Evolutionary conservation across 2,797 vertebrate species (phyloP).

Genomic region (Channa striata): DNA sequence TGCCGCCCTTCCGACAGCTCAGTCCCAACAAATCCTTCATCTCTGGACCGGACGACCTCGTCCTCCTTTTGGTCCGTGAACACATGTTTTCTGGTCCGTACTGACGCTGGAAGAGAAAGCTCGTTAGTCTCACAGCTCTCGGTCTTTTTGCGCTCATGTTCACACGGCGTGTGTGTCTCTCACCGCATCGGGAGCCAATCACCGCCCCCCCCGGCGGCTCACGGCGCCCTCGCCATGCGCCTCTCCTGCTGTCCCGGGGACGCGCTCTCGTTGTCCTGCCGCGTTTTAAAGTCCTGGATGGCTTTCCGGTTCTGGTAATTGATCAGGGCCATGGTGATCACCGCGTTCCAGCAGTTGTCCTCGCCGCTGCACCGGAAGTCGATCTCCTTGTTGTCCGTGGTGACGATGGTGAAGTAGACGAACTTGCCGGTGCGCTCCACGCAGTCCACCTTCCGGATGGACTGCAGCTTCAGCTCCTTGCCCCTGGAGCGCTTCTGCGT

Average conservation of each 20-base stretch:
- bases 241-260: constrained; percentile 85
- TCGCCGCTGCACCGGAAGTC: constrained; percentile 94
- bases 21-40: constrained; percentile 79
- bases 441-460: constrained; percentile 96
- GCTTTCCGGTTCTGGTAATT: constrained; percentile 96
- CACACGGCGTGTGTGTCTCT: constrained; percentile 43
- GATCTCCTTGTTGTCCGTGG: constrained; percentile 94
- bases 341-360: constrained; percentile 93
- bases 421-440: constrained; percentile 97
- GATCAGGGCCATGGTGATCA: constrained; percentile 96
- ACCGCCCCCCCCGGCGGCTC: constrained; percentile 54
- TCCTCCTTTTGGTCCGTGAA: constrained; percentile 82
- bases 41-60: constrained; percentile 76
- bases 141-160: not conserved
- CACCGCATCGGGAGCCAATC: constrained; percentile 74
- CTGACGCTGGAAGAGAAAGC: constrained; percentile 48
- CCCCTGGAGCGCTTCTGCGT: constrained; percentile 87
- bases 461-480: constrained; percentile 94
- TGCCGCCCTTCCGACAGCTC: constrained; percentile 48
- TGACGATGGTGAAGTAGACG: constrained; percentile 98
- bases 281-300: constrained; percentile 91
- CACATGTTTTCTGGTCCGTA: constrained; percentile 71
- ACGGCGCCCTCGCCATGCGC: constrained; percentile 85
- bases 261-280: constrained; percentile 87
- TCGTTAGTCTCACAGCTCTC: constrained; percentile 16